phyloP scores from a whole-genome alignment of 2,113 vertebrate species.

The Tragelaphus buxtoni region DNA sequence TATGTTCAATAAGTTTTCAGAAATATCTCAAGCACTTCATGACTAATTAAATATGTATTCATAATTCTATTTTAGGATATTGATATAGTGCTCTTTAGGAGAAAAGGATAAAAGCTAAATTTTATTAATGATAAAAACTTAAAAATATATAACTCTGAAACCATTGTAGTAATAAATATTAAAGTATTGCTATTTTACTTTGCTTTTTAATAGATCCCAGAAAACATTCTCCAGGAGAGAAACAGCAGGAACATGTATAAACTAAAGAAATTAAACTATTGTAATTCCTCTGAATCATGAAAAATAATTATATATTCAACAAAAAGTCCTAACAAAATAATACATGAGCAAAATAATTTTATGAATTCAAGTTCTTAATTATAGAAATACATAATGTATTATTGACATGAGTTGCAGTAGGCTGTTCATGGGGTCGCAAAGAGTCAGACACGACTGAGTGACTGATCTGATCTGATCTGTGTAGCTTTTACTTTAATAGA shows the following conservation, averaged over 20 bases:
- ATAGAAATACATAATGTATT: background rate
- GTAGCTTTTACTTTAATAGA: background rate
- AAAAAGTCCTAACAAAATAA: background rate
- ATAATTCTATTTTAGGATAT: background rate
- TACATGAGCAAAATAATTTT: background rate
- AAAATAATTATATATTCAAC: background rate
- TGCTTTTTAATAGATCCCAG: too few relatives aligned
- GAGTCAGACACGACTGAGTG: too few relatives aligned
- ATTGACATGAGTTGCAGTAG: background rate
- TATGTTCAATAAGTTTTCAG: background rate
- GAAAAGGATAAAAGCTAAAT: background rate
- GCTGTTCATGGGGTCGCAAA: background rate
- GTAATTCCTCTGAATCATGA: background rate
- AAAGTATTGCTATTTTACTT: background rate
- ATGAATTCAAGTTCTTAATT: background rate
- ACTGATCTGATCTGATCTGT: too few relatives aligned
- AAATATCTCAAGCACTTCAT: background rate
- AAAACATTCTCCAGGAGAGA: too few relatives aligned
- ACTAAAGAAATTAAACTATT: background rate
- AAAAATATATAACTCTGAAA: background rate
- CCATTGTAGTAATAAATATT: background rate
- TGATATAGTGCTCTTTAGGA: background rate
- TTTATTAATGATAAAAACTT: background rate
- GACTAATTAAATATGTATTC: background rate
- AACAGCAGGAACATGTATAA: background rate